Base-by-base conservation (phyloP, 1,140 invertebrate genomes). In the Scaptomyza hsui region DNA sequence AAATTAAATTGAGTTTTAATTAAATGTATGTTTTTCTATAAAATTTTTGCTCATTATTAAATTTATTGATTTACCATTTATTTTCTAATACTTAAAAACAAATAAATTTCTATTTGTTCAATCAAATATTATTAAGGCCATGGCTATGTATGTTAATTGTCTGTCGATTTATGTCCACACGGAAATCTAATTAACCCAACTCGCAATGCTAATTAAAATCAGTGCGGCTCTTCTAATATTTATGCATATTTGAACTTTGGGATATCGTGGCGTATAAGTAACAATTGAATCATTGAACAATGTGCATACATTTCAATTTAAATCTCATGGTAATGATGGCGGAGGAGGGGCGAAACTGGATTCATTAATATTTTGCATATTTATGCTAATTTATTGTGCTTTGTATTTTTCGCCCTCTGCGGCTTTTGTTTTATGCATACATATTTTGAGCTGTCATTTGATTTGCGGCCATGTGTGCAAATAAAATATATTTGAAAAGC, bases 351-450 rank as follows among this genome's bases (percentile, higher is more conserved):
- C 1, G 26, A 1, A 32, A 41, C 26, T 29, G 7, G 59, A 59
- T 65, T 70, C 68, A 80, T 72, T 79, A 78, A 83, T 76, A 70
- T 72, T 85, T 79, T 63, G 48, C 67, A 49, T 65, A 70, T 69
- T 83, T 75, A 55, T 49, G 72, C 61, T 56, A 71, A 82, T 78
- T 78, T 82, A 71, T 79, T 29, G 68, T 44, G 26, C 42, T 59
- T 72, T 73, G 29, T 55, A 69, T 49, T 59, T 68, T 44, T n/a
- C n/a, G n/a, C 26, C 16, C 19, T n/a, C n/a, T 85, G 63, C 9
- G 63, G 67, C 70, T 59, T 65, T 70, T 48, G 52, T 67, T 48
- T 59, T 61, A 61, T 57, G n/a, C n/a, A 53, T 48, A 61, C 55
- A 49, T 73, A 45, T 41, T 67, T 51, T 39, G 42, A 64, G 49